Evolutionary conservation across 2,113 vertebrate genomes (phyloP).

Genomic region (Ginglymostoma cirratum): DNA sequence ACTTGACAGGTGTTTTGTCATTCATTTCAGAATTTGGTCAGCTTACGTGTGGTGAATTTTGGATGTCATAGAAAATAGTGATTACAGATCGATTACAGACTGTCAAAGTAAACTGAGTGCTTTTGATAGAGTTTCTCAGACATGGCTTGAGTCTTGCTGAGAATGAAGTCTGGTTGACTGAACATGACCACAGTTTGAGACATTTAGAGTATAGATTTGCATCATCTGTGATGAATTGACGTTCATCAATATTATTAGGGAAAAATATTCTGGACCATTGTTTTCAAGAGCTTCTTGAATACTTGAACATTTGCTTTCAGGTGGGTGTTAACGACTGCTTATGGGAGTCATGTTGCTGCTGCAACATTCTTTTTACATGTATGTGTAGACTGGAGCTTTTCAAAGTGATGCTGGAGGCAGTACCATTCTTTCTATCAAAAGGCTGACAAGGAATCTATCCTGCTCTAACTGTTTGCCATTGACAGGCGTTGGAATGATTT

Average conservation of each 20-base stretch:
- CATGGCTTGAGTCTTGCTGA: neutral
- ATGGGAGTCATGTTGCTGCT: too few relatives aligned
- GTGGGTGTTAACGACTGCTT: neutral
- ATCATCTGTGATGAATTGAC: neutral
- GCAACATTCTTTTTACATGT: too few relatives aligned
- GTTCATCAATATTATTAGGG: neutral
- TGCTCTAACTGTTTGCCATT: too few relatives aligned
- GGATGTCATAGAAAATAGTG: neutral
- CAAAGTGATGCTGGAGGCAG: too few relatives aligned
- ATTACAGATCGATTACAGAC: neutral
- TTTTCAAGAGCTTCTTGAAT: neutral
- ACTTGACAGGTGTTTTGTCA: neutral
- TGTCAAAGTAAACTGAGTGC: neutral
- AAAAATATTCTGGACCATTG: neutral
- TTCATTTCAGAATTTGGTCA: neutral
- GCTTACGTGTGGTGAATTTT: neutral
- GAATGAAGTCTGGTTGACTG: neutral
- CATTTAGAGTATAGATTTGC: neutral
- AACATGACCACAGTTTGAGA: neutral
- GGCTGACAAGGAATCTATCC: too few relatives aligned
- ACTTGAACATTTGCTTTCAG: neutral
- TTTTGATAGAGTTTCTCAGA: neutral
- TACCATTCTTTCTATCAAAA: too few relatives aligned
- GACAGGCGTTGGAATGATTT: too few relatives aligned
- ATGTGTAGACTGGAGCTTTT: too few relatives aligned